These are phyloP conservation scores for Chaitophorus viminalis DNA, from an alignment of 2,888 invertebrate genomes.

Conservation along the genomic window DNA sequence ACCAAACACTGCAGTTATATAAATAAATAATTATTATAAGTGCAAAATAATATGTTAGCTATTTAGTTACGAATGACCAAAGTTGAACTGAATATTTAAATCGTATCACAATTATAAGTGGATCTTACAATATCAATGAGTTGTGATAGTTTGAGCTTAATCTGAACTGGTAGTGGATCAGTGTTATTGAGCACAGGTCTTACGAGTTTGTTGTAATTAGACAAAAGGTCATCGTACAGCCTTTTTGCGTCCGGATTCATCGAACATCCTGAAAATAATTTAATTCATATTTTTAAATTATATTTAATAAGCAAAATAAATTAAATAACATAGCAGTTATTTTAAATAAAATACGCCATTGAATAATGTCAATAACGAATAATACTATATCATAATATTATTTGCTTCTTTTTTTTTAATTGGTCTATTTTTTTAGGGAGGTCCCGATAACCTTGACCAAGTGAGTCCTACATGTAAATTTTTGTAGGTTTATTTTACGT, in stretches of 20 bases:
- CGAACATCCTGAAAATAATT: slow-evolving; percentile 76
- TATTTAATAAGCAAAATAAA: too few species aligned
- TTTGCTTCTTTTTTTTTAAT: too few species aligned
- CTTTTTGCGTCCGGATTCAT: slow-evolving; percentile 89
- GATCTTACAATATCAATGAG: slow-evolving; percentile 86
- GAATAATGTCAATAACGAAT: neutral
- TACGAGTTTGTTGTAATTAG: slow-evolving; percentile 88
- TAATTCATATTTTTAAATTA: neutral
- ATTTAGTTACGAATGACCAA: too few species aligned
- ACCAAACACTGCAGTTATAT: too few species aligned
- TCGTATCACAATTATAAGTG: neutral
- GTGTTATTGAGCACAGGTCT: slow-evolving; percentile 86
- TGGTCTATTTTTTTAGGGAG: too few species aligned
- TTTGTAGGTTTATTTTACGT: too few species aligned
- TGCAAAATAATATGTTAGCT: too few species aligned
- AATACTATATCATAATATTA: too few species aligned
- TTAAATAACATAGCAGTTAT: neutral
- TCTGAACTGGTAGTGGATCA: slow-evolving; percentile 84
- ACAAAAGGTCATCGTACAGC: slow-evolving; percentile 86
- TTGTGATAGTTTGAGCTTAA: slow-evolving; percentile 88
- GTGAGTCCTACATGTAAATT: too few species aligned
- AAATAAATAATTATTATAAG: too few species aligned
- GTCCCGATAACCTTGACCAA: too few species aligned
- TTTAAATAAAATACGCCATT: neutral
- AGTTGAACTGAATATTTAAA: neutral